Base-by-base conservation (phyloP, 2,888 invertebrate species). In the Megaustenia siamemsis region DNA sequence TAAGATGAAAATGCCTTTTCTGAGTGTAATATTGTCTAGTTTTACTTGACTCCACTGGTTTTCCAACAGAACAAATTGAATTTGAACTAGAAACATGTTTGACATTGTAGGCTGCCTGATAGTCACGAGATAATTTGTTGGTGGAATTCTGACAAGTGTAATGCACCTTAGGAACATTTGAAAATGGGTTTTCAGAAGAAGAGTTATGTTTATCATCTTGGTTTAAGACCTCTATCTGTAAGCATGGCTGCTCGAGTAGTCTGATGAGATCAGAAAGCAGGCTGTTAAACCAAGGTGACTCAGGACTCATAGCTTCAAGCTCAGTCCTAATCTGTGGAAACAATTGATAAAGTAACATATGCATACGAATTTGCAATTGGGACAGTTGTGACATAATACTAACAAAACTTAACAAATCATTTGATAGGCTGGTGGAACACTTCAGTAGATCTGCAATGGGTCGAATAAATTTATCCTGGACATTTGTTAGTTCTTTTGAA, bases 301-400 rank as follows among this genome's bases (percentile, higher is more conserved):
- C 82, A 15, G 82, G 82, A 21, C 43, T 60, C 60, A 82, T 82
- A 32, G 28, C 2, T 28, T 80, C 49, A 28, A 80, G 69, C 10
- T 82, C 73, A 18, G 21, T 12, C 32, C 35, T 56, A 21, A 82
- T 38, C 32, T 43, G 60, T 43, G 82, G 82, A 56, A 73, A 82
- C 49, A 82, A 43, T 28, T 82, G 60, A 35, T 28, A 63, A 12
- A 82, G 45, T 28, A 82, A 45, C 21, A 45, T 45, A 32, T 82
- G 82, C 82, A 82, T 75, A 15, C 60, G 73, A 43, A 63, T 82
- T 63, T 82, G 82, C 18, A 82, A 60, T 38, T 60, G 43, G 2
- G 82, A 82, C 38, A 82, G 24, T 38, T 75, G 28, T 38, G 35
- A 53, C 35, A 69, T 49, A 49, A 49, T 15, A 18, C 12, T n/a